Evolutionary conservation across 2,797 vertebrate genomes (phyloP).

Genomic region (Tauraco hartlaubi): DNA sequence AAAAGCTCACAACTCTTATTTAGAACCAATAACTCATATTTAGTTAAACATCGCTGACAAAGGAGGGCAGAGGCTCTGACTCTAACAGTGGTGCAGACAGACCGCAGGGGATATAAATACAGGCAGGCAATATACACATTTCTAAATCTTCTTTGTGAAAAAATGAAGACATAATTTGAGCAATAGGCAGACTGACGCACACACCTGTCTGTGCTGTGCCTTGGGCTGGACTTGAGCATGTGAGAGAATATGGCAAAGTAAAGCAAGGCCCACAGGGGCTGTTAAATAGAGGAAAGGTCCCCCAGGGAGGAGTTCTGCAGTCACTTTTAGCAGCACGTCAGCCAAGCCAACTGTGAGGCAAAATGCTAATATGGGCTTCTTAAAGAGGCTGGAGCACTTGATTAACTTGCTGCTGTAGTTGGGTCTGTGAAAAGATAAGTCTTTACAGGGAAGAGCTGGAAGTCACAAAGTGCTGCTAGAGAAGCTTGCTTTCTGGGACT

Average conservation of each 20-base stretch:
- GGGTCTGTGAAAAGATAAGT: neutral
- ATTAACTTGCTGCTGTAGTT: constrained; percentile 6
- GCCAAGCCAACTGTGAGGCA: constrained; percentile 22
- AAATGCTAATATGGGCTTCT: constrained; percentile 15
- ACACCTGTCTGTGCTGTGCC: constrained; percentile 15
- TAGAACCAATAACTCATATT: constrained; percentile 1
- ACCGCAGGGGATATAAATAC: neutral
- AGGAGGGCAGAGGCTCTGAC: neutral
- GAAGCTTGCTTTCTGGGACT: neutral
- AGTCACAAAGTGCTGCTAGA: neutral
- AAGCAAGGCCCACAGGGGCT: constrained; percentile 19
- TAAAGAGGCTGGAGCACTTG: constrained; percentile 12
- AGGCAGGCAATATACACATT: constrained; percentile 16
- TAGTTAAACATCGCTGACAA: constrained; percentile 18
- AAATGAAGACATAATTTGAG: constrained; percentile 29
- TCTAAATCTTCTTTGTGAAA: constrained; percentile 13
- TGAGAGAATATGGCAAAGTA: neutral
- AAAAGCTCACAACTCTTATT: neutral
- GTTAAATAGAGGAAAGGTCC: neutral
- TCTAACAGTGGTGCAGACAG: neutral
- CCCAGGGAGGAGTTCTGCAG: constrained; percentile 27
- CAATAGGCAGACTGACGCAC: neutral
- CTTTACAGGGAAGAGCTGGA: constrained; percentile 1
- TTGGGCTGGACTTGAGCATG: constrained; percentile 6
- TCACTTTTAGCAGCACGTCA: neutral